Conservation (phyloP, 2,113 vertebrate genomes). For the Coturnix japonica region DNA sequence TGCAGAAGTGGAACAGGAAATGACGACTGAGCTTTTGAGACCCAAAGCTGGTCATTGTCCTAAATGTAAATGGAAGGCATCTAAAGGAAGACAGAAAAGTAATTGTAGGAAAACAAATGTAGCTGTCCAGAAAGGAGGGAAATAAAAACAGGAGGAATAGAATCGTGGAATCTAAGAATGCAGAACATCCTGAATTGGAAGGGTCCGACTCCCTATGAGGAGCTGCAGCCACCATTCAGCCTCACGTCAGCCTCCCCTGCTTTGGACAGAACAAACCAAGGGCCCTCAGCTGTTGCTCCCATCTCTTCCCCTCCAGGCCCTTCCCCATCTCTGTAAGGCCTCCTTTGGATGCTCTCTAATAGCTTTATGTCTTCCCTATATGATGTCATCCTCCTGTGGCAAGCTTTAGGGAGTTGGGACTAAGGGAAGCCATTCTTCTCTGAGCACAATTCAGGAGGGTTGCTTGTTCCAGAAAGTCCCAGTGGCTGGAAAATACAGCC, state of each 20-base stretch:
- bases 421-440: background rate
- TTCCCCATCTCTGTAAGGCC: too few species aligned
- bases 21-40: background rate
- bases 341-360: too few species aligned
- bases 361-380: background rate
- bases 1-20: slow-evolving; percentile 36
- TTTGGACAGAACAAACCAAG: too few species aligned
- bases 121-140: background rate
- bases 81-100: background rate
- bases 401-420: background rate
- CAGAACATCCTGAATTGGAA: background rate
- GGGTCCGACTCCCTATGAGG: background rate
- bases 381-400: background rate
- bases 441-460: background rate
- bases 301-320: too few species aligned
- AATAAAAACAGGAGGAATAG: background rate
- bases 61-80: background rate
- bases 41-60: background rate
- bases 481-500: background rate
- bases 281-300: too few species aligned
- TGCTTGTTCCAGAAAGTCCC: background rate
- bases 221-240: too few species aligned
- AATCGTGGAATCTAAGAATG: background rate
- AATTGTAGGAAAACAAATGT: background rate
- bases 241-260: too few species aligned